Evolutionary conservation across 2,888 invertebrate genomes (phyloP).

Genomic region (Oligia strigilis): DNA sequence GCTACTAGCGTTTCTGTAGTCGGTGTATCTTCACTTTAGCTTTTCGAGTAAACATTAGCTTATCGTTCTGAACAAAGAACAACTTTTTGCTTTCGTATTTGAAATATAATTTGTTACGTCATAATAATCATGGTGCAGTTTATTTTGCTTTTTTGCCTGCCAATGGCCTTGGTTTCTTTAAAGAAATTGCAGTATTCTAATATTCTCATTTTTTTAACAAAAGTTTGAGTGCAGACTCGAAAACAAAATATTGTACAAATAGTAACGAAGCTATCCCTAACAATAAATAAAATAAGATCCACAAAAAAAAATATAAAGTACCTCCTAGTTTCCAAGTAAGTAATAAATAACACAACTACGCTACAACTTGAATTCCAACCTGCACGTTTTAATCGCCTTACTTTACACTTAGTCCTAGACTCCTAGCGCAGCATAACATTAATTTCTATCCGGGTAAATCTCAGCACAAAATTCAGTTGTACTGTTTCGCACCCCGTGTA

Average conservation of each 20-base stretch:
- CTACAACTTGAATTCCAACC: not conserved
- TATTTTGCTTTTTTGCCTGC: not conserved
- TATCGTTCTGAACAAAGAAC: constrained; percentile 13
- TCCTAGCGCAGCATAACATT: constrained; percentile 28
- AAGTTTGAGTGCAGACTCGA: too few species aligned
- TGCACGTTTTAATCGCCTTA: constrained; percentile 8
- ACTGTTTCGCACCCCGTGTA: constrained; percentile 60
- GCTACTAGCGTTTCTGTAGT: constrained; percentile 25
- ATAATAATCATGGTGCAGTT: not conserved
- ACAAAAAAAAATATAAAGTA: not conserved
- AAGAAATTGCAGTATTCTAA: not conserved
- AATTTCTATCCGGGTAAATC: constrained; percentile 49
- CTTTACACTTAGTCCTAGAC: constrained; percentile 20
- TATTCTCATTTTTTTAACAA: too few species aligned
- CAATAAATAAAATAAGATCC: too few species aligned
- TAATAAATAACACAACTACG: constrained; percentile 3
- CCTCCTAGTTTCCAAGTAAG: not conserved
- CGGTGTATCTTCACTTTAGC: constrained; percentile 24
- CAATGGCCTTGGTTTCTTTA: not conserved
- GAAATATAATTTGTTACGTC: not conserved
- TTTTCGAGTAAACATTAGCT: constrained; percentile 5
- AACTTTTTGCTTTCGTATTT: constrained; percentile 4
- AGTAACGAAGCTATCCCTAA: too few species aligned
- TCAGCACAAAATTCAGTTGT: constrained; percentile 49
- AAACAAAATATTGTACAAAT: too few species aligned